These are phyloP conservation scores for Athene cunicularia DNA, from an alignment of 2,113 vertebrate species.

Conservation along the genomic window DNA sequence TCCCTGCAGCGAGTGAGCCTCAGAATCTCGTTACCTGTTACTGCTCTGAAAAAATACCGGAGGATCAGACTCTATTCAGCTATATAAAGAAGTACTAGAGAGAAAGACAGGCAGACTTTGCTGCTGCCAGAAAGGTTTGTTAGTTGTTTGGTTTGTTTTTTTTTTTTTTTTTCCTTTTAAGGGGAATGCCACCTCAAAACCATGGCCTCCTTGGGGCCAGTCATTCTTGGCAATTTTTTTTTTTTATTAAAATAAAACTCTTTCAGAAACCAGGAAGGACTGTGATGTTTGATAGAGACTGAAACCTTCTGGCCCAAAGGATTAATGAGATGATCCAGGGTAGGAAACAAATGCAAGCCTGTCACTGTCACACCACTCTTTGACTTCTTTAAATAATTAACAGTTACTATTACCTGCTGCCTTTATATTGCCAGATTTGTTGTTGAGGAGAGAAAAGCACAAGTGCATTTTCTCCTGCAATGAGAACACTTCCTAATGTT, in stretches of 20 bases:
- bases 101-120: background rate
- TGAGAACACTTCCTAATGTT: background rate
- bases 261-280: background rate
- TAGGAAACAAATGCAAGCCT: background rate
- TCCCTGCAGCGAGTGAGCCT: too few species aligned
- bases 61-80: background rate
- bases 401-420: background rate
- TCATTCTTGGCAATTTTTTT: background rate
- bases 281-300: background rate
- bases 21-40: too few species aligned
- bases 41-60: background rate
- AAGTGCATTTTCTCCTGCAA: background rate
- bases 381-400: background rate
- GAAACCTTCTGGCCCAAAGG: background rate
- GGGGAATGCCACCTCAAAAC: background rate
- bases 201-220: background rate
- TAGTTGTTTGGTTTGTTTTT: background rate
- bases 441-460: background rate
- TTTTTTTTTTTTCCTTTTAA: background rate
- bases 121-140: background rate
- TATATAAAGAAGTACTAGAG: too few species aligned
- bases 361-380: accelerated
- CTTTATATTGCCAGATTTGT: background rate
- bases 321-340: background rate
- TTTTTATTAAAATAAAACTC: too few species aligned